Percentiles rank a stretch among this genome's conserved stretches.
Conservation (phyloP, 2,797 vertebrate species). For the Enteromius treurensis region DNA sequence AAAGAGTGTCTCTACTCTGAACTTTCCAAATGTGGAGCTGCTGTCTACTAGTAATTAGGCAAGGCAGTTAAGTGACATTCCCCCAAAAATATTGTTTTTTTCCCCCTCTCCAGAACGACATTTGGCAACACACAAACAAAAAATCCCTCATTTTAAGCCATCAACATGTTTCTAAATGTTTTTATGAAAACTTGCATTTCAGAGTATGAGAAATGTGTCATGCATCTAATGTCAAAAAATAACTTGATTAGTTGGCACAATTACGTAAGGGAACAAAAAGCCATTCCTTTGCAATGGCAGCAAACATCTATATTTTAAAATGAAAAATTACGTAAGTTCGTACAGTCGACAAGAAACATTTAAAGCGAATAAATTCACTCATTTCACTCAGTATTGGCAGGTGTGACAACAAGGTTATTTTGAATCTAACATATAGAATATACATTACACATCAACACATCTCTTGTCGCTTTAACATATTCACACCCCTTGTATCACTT, state of each 20-base stretch:
- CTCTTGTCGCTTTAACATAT: neutral
- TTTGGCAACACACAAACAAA: neutral
- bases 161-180: neutral
- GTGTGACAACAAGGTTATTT: conserved; percentile 14
- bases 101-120: neutral
- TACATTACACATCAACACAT: conserved; percentile 1
- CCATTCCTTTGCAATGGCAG: too few species aligned
- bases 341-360: neutral
- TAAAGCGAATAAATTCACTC: neutral
- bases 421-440: neutral
- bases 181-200: neutral
- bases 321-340: neutral
- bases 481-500: neutral
- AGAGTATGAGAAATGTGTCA: neutral
- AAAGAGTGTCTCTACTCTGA: neutral
- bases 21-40: neutral
- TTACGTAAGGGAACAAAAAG: neutral
- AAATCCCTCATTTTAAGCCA: neutral
- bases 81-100: neutral
- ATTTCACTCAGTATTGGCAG: neutral
- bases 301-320: neutral
- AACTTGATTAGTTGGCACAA: neutral
- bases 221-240: neutral
- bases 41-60: neutral
- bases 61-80: neutral